These are phyloP conservation scores for Rotaria sp. DNA, from an alignment of 2,888 invertebrate species.

Conservation along the genomic window DNA sequence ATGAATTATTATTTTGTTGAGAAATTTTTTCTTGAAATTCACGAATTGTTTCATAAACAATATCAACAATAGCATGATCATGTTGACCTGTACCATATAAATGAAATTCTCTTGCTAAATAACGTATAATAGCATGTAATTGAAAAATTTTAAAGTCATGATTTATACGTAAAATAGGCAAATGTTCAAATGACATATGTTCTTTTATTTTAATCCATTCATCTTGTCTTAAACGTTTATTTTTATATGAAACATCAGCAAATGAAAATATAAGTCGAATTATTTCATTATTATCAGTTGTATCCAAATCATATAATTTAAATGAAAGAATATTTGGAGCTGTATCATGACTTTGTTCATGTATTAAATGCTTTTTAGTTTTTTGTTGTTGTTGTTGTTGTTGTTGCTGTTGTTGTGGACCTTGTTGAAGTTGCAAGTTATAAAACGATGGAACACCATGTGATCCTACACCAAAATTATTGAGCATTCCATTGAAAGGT, in stretches of 20 bases:
- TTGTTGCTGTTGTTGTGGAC: background rate
- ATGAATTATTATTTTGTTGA: background rate
- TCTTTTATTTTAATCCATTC: background rate
- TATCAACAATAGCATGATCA: slow-evolving; percentile 2
- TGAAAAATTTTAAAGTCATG: background rate
- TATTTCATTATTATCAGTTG: background rate
- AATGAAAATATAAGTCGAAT: slow-evolving; percentile 6
- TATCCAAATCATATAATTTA: background rate
- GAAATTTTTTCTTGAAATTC: background rate
- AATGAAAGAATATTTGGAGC: background rate
- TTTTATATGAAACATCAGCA: background rate
- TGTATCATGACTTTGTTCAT: background rate
- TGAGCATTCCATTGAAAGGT: background rate
- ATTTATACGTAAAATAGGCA: background rate
- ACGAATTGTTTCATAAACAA: background rate
- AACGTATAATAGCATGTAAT: background rate
- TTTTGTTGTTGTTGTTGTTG: background rate
- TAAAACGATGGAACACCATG: background rate
- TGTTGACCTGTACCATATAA: background rate
- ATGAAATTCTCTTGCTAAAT: slow-evolving; percentile 6
- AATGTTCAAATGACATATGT: background rate
- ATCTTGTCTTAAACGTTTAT: background rate
- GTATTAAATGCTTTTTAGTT: too few relatives aligned
- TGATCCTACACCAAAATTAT: background rate
- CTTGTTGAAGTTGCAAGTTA: background rate